Percentiles rank a stretch among this genome's conserved stretches.
Conservation (phyloP, 2,797 vertebrate species). For the Hippocampus kuda region DNA sequence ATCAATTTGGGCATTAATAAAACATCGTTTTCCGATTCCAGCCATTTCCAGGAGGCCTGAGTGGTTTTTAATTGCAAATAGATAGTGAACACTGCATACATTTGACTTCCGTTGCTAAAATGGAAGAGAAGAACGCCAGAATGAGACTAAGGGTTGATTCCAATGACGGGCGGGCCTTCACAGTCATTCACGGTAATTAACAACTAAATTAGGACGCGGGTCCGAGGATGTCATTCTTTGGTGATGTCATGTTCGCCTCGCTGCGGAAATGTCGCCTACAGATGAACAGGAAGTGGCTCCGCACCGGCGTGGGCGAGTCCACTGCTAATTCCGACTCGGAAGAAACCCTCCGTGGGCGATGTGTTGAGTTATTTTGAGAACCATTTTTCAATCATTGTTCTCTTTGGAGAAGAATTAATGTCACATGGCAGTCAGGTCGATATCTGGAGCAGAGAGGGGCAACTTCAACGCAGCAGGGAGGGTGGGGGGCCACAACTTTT, state of each 20-base stretch:
- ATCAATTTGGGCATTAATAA: conserved; percentile 31
- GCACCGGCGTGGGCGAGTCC: conserved; percentile 23
- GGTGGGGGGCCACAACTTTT: no score
- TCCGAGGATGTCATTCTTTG: neutral
- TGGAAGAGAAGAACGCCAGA: neutral
- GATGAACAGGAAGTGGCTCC: conserved; percentile 9
- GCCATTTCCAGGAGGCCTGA: conserved; percentile 14
- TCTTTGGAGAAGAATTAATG: neutral
- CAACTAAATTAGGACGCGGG: neutral
- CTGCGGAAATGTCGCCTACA: neutral
- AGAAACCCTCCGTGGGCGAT: conserved; percentile 9
- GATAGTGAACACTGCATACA: neutral
- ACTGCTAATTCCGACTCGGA: conserved; percentile 16
- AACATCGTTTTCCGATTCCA: conserved; percentile 30
- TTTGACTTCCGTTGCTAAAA: neutral
- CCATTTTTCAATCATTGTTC: neutral
- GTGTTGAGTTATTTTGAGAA: neutral
- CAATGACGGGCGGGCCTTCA: neutral
- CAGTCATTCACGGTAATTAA: neutral
- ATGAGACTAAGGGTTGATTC: neutral
- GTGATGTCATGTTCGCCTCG: neutral
- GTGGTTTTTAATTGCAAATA: conserved; percentile 36
- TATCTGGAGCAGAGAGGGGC: no score
- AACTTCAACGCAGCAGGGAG: no score
- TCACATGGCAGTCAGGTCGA: neutral